A percentile compares a stretch with the other conserved stretches of the same genome.
Conservation (phyloP, 2,797 vertebrate species). For the Trematomus bernacchii region DNA sequence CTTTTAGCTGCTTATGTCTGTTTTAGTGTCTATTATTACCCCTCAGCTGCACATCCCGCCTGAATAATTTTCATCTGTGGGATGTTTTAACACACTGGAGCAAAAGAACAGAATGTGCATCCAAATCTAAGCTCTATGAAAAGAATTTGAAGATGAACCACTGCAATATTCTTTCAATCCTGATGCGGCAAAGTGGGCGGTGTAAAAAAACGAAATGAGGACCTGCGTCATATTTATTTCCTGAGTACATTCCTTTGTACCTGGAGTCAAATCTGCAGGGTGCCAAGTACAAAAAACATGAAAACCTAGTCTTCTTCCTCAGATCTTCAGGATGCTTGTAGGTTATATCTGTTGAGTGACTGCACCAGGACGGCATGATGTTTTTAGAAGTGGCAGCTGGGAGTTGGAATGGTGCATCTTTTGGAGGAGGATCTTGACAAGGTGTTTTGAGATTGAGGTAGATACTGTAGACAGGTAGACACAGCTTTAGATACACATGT, state of each 20-base stretch:
- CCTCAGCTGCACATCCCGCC: slow-evolving; percentile 50
- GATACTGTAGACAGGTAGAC: slow-evolving; percentile 5
- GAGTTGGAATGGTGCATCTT: slow-evolving; percentile 7
- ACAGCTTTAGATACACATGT: neutral
- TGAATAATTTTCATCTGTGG: slow-evolving; percentile 58
- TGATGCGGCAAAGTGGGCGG: slow-evolving; percentile 54
- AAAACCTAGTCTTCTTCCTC: slow-evolving; percentile 5
- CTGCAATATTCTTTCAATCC: slow-evolving; percentile 33
- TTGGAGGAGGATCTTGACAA: slow-evolving; percentile 13
- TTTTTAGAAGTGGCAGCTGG: neutral
- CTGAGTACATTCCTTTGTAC: slow-evolving; percentile 19
- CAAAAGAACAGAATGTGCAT: slow-evolving; percentile 60
- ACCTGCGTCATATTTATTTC: slow-evolving; percentile 30
- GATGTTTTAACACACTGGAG: slow-evolving; percentile 49
- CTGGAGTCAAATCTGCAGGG: slow-evolving; percentile 25
- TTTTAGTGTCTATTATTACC: slow-evolving; percentile 49
- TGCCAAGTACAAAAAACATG: slow-evolving; percentile 6
- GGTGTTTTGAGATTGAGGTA: slow-evolving; percentile 1
- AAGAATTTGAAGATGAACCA: slow-evolving; percentile 55
- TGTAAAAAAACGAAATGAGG: slow-evolving; percentile 29
- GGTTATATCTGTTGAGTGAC: neutral
- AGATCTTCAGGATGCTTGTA: neutral
- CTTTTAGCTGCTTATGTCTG: slow-evolving; percentile 22
- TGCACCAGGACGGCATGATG: neutral
- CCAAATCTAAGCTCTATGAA: slow-evolving; percentile 42